These are phyloP conservation scores for Syngnathus scovelli DNA, from an alignment of 2,113 vertebrate species.

Conservation along the genomic window DNA sequence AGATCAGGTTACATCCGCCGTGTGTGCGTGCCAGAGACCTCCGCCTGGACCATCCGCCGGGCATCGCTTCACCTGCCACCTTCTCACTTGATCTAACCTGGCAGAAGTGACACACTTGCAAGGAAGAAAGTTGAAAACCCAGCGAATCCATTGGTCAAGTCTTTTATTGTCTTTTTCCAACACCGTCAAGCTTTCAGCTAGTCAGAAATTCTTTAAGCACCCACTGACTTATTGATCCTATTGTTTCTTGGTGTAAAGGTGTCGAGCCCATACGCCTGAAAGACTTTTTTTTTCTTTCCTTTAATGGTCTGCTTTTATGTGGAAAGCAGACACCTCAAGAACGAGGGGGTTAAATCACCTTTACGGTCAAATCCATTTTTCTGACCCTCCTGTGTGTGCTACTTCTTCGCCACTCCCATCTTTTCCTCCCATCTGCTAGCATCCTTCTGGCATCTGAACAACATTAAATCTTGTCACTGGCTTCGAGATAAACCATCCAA, in stretches of 20 bases:
- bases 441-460: not conserved
- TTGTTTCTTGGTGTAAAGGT: slow-evolving; percentile 47
- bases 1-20: slow-evolving; percentile 59
- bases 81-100: slow-evolving; percentile 4
- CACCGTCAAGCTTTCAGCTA: slow-evolving; percentile 25
- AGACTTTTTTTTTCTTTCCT: slow-evolving; percentile 27
- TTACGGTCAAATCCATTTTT: slow-evolving; percentile 58
- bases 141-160: not conserved
- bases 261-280: slow-evolving; percentile 32
- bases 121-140: not conserved
- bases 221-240: slow-evolving; percentile 52
- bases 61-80: slow-evolving; percentile 37
- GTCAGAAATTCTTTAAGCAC: slow-evolving; percentile 45
- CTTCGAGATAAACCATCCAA: not conserved
- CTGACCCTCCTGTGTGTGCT: slow-evolving; percentile 15
- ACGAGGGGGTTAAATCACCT: slow-evolving; percentile 46
- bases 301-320: slow-evolving; percentile 48
- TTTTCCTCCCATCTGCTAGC: slow-evolving; percentile 1
- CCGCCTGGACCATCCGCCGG: not conserved
- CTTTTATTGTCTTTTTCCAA: slow-evolving; percentile 20
- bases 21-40: slow-evolving; percentile 29
- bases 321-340: slow-evolving; percentile 49
- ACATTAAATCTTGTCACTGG: slow-evolving; percentile 16
- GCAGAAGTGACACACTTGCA: slow-evolving; percentile 6
- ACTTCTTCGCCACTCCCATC: slow-evolving; percentile 16